These are phyloP conservation scores for Tetranychus cinnabarinus DNA, from an alignment of 1,140 invertebrate genomes.

Conservation along the genomic window DNA sequence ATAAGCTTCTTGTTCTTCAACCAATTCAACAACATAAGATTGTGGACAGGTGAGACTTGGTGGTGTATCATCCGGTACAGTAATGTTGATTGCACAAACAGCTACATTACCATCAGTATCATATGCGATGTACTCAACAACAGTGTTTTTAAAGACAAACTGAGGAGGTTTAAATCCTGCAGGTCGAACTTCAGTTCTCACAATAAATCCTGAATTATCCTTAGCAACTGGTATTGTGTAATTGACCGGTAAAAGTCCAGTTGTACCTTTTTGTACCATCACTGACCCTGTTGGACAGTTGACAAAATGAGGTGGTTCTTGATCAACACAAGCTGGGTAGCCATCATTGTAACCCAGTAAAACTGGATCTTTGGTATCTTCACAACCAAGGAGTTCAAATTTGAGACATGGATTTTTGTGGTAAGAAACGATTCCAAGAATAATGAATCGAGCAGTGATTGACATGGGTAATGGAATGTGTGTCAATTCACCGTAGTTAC, in stretches of 20 bases:
- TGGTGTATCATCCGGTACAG: slow-evolving; percentile 76
- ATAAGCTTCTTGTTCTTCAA: slow-evolving; percentile 68
- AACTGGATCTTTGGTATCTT: slow-evolving; percentile 40
- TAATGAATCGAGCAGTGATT: slow-evolving; percentile 73
- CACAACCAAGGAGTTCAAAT: slow-evolving; percentile 86
- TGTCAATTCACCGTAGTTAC: slow-evolving; percentile 77
- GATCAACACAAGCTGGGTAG: slow-evolving; percentile 70
- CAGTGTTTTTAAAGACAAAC: slow-evolving; percentile 65
- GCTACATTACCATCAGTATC: slow-evolving; percentile 92
- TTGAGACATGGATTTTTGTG: slow-evolving; percentile 89
- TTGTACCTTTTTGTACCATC: slow-evolving; percentile 56
- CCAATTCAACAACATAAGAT: slow-evolving; percentile 76
- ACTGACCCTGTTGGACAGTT: slow-evolving; percentile 51
- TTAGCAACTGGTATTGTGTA: slow-evolving; percentile 73
- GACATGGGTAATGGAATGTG: slow-evolving; percentile 84
- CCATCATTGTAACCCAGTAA: slow-evolving; percentile 78
- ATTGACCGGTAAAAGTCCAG: slow-evolving; percentile 63
- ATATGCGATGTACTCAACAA: slow-evolving; percentile 81
- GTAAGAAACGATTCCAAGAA: slow-evolving; percentile 74
- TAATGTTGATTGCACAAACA: slow-evolving; percentile 86
- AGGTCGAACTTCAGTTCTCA: slow-evolving; percentile 67
- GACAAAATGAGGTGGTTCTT: slow-evolving; percentile 82
- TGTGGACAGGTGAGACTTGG: slow-evolving; percentile 80
- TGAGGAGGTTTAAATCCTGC: slow-evolving; percentile 68
- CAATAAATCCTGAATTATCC: slow-evolving; percentile 83